Evolutionary conservation across 1,140 invertebrate genomes (phyloP).

Genomic region (Drosophila littoralis): DNA sequence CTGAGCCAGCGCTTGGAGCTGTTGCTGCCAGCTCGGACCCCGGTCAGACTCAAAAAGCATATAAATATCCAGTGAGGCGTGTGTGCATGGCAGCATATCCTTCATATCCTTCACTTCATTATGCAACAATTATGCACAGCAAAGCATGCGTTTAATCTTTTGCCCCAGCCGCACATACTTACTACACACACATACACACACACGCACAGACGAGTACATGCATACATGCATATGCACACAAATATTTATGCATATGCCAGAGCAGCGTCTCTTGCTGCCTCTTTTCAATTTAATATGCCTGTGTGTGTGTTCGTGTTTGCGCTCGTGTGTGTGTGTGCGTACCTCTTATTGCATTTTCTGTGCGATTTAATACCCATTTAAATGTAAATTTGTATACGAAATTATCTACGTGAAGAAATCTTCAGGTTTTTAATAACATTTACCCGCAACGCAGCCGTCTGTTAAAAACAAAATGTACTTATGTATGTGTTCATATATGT

Average conservation of each 20-base stretch:
- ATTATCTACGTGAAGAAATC: slow-evolving; percentile 82
- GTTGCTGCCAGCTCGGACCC: neutral
- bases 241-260: slow-evolving; percentile 20
- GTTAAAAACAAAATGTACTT: neutral
- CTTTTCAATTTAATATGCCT: neutral
- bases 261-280: neutral
- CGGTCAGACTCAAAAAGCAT: slow-evolving; percentile 63
- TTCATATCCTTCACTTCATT: slow-evolving; percentile 83
- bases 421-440: slow-evolving; percentile 77
- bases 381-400: slow-evolving; percentile 76
- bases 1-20: neutral
- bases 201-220: neutral
- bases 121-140: slow-evolving; percentile 82
- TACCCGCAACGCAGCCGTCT: slow-evolving; percentile 30
- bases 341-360: slow-evolving; percentile 67
- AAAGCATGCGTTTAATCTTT: slow-evolving; percentile 83
- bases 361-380: slow-evolving; percentile 79
- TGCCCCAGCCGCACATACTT: slow-evolving; percentile 50
- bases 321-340: neutral
- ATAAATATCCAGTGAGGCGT: slow-evolving; percentile 70
- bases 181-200: slow-evolving; percentile 14
- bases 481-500: neutral
- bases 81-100: slow-evolving; percentile 64
- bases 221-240: slow-evolving; percentile 5
- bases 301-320: neutral